These are phyloP conservation scores for Danionella dracula DNA, from an alignment of 2,797 vertebrate genomes.

Conservation along the genomic window DNA sequence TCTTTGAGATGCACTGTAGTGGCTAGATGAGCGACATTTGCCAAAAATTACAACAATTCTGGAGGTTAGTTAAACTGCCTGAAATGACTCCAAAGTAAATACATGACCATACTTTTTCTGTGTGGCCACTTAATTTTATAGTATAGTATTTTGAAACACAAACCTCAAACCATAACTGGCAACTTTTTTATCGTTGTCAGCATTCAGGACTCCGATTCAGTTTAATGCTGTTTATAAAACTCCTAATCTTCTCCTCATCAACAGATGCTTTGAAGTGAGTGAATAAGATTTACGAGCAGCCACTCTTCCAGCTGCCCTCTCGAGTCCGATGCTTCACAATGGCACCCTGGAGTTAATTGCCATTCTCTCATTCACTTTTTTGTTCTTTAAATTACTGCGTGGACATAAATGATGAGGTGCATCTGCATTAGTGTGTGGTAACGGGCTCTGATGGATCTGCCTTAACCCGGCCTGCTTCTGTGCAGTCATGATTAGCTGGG, in stretches of 20 bases:
- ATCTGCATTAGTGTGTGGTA: neutral
- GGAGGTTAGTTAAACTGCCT: too few relatives aligned
- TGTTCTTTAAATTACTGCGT: neutral
- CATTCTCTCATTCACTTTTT: neutral
- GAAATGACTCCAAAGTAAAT: too few relatives aligned
- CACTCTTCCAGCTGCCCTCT: neutral
- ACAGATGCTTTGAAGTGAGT: neutral
- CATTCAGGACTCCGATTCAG: neutral
- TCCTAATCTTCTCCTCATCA: neutral
- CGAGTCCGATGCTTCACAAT: neutral
- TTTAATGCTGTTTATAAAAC: neutral
- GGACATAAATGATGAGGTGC: slow-evolving; percentile 18
- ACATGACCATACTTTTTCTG: too few relatives aligned
- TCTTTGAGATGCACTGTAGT: too few relatives aligned
- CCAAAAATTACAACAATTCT: too few relatives aligned
- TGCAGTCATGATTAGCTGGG: slow-evolving; percentile 19
- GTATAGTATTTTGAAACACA: too few relatives aligned
- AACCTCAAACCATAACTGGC: too few relatives aligned
- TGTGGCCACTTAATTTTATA: too few relatives aligned
- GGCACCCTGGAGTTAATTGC: slow-evolving; percentile 17
- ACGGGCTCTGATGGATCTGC: slow-evolving; percentile 10
- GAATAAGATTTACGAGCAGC: slow-evolving; percentile 1
- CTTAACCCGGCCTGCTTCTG: neutral
- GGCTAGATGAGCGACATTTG: too few relatives aligned
- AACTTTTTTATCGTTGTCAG: neutral